Evolutionary conservation across 2,113 vertebrate species (phyloP), one percentile per base, ranked within the genome.

Genomic region (Cephalopterus ornatus): DNA sequence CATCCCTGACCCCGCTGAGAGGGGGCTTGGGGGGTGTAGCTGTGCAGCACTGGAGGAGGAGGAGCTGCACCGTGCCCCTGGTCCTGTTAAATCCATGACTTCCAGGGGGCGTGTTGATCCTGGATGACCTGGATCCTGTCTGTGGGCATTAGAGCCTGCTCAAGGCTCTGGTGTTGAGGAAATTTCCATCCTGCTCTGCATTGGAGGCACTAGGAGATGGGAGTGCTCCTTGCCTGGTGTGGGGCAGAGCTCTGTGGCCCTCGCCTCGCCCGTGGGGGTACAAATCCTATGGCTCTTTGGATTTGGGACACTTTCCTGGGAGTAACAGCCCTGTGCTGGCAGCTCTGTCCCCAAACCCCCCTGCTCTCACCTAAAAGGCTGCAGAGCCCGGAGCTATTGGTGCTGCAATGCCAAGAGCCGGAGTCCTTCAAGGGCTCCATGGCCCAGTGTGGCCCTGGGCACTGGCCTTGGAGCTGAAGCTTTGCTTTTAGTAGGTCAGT

Each of bases 401-500:
- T 80, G 70, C 44, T 0, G 0, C 8, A 5, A 5, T 5, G 52
- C 82, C 1, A 5, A 12, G 15, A 47, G 30, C 82, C 0, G 0
- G 59, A 32, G 50, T 3, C 18, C 11, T 68, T 13, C 4, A 0
- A 12, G 55, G 23, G 50, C 75, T 95, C 65, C 68, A 14, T 1
- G 1, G 20, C 67, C 5, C 32, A 56, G 37, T 63, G 61, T 41
- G 61, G 32, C 59, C 41, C 68, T 3, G 9, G 63, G 89, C 14
- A 8, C 30, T 2, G 42, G 47, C 42, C 85, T 78, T 9, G 16
- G 49, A 35, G 33, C 67, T 30, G 41, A 27, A 62, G 79, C 94
- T 92, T 71, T 85, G 52, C 52, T 83, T 95, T 87, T 88, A 81
- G 66, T 90, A 80, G 95, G 85, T 94, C 88, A 92, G 56, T 90